Conservation (phyloP, 2,888 invertebrate genomes). For the Agrotis ipsilon region DNA sequence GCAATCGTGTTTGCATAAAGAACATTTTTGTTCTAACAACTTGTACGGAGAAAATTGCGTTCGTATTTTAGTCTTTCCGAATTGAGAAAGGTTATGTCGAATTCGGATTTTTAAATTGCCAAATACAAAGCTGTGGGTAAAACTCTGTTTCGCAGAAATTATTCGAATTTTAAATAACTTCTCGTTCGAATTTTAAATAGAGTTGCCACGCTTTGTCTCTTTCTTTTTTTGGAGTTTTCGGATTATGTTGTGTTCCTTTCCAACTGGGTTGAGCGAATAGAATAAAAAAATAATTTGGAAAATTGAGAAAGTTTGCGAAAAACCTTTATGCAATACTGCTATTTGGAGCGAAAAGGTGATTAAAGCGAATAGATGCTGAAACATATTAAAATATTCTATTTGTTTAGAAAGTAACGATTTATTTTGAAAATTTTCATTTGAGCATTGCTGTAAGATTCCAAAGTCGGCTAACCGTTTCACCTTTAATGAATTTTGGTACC, state of each 20-base stretch:
- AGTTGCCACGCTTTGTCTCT: background rate
- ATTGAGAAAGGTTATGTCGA: background rate
- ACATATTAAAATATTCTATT: too few relatives aligned
- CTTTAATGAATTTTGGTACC: too few relatives aligned
- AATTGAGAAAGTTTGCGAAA: background rate
- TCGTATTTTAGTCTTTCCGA: background rate
- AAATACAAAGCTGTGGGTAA: background rate
- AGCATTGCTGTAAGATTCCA: too few relatives aligned
- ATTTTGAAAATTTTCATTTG: too few relatives aligned
- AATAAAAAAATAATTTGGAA: background rate
- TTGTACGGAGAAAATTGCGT: background rate
- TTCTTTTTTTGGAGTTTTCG: background rate
- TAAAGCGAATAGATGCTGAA: too few relatives aligned
- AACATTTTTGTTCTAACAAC: background rate
- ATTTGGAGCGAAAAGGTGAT: too few relatives aligned
- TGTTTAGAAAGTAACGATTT: too few relatives aligned
- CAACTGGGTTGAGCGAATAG: background rate
- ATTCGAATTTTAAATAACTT: background rate
- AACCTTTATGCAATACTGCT: background rate
- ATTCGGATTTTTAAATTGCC: background rate
- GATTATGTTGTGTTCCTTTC: background rate
- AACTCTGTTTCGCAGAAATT: background rate
- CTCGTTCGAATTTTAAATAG: background rate
- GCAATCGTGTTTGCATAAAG: slow-evolving; percentile 1
- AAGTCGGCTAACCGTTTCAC: too few relatives aligned